A percentile compares a stretch with the other conserved stretches of the same genome.
Evolutionary conservation across 2,888 invertebrate species (phyloP).

Genomic region (Torymus auratus): DNA sequence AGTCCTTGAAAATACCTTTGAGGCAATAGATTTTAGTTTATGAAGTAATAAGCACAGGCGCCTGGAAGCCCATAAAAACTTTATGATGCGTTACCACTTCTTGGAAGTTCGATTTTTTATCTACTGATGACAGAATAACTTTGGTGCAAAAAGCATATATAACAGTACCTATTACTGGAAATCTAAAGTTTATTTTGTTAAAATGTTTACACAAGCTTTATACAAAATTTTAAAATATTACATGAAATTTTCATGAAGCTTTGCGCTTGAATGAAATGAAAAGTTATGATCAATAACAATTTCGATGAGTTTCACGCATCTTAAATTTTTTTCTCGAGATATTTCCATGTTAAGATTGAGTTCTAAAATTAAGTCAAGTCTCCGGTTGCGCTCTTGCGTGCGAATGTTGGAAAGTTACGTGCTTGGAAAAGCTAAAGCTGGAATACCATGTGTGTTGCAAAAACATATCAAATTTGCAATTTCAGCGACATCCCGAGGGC

Average conservation of each 20-base stretch:
- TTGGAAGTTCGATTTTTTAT: constrained; percentile 20
- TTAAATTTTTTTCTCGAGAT: not conserved
- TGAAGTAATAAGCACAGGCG: constrained; percentile 26
- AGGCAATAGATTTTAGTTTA: constrained; percentile 28
- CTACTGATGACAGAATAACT: constrained; percentile 28
- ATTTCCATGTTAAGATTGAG: not conserved
- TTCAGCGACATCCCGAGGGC: constrained; percentile 93
- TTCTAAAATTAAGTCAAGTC: constrained; percentile 44
- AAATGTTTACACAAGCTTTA: not conserved
- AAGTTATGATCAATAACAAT: too few relatives aligned
- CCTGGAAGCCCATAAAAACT: constrained; percentile 36
- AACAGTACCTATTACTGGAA: too few relatives aligned
- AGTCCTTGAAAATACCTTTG: constrained; percentile 9
- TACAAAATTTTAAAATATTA: too few relatives aligned
- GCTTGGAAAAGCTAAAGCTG: constrained; percentile 43
- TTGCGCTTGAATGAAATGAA: too few relatives aligned
- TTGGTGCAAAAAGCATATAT: not conserved
- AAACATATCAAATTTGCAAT: constrained; percentile 52
- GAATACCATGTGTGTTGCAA: constrained; percentile 13
- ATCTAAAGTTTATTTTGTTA: not conserved
- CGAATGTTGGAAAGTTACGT: constrained; percentile 32
- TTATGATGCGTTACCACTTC: constrained; percentile 25
- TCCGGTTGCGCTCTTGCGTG: constrained; percentile 12
- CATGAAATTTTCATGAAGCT: too few relatives aligned
- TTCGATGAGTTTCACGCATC: too few relatives aligned